phyloP scores from a whole-genome alignment of 2,888 invertebrate genomes.

The Conistra vaccinii region DNA sequence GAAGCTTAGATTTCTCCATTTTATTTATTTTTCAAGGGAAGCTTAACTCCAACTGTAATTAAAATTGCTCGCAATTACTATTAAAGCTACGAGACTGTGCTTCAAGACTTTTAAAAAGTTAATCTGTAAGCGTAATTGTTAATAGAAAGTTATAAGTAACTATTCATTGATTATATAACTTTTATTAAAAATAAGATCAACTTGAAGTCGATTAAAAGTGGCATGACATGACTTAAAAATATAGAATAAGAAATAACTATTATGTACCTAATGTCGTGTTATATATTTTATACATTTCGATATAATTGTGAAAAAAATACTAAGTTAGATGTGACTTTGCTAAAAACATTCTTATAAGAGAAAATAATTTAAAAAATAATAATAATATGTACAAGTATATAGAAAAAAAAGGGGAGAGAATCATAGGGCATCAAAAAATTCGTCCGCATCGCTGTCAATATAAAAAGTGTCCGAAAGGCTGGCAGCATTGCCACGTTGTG shows the following conservation, averaged over 20 bases:
- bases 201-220: neutral
- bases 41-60: neutral
- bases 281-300: neutral
- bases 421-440: neutral
- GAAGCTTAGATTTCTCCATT: neutral
- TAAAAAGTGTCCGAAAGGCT: neutral
- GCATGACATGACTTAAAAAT: neutral
- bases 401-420: neutral
- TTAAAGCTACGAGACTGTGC: conserved; percentile 1
- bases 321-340: neutral
- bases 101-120: neutral
- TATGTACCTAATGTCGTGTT: neutral
- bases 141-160: neutral
- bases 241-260: neutral
- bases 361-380: neutral
- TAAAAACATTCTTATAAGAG: neutral
- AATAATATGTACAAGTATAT: too few relatives aligned
- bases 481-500: too few relatives aligned
- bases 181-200: too few relatives aligned
- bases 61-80: neutral
- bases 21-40: neutral
- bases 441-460: neutral
- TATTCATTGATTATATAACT: neutral
- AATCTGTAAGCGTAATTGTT: neutral
- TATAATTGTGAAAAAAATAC: neutral